Percentiles rank a stretch among this genome's conserved stretches.
Evolutionary conservation across 2,888 invertebrate genomes (phyloP).

Genomic region (Junonia oenone): DNA sequence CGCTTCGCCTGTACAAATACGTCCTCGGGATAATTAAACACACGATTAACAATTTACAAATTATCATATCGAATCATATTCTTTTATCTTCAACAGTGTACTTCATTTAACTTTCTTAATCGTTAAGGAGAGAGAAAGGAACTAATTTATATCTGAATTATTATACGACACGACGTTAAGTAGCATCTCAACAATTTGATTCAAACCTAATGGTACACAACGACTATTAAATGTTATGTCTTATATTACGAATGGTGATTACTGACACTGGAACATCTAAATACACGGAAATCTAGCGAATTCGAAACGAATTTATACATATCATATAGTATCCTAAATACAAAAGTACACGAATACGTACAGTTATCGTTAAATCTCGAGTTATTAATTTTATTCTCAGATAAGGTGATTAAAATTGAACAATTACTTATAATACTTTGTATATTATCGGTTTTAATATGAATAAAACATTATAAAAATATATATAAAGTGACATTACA

Average conservation of each 20-base stretch:
- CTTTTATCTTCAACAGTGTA: background rate
- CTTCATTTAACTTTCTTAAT: background rate
- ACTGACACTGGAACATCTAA: background rate
- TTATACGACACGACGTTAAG: background rate
- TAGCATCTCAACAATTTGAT: background rate
- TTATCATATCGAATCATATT: background rate
- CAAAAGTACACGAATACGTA: background rate
- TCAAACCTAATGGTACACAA: background rate
- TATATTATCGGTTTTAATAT: background rate
- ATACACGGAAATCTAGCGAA: background rate
- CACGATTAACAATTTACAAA: background rate
- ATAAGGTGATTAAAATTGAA: background rate
- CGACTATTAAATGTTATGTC: background rate
- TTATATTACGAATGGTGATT: background rate
- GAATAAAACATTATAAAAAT: background rate
- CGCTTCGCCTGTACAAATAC: background rate
- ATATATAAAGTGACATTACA: background rate
- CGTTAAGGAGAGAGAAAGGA: background rate
- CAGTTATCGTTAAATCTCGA: background rate
- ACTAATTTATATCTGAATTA: background rate
- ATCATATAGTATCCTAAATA: background rate
- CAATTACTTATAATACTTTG: background rate
- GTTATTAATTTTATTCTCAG: background rate
- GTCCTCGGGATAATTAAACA: background rate
- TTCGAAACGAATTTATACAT: background rate